These are phyloP conservation scores for Dynastes maya DNA, from an alignment of 2,888 invertebrate genomes.

Conservation along the genomic window DNA sequence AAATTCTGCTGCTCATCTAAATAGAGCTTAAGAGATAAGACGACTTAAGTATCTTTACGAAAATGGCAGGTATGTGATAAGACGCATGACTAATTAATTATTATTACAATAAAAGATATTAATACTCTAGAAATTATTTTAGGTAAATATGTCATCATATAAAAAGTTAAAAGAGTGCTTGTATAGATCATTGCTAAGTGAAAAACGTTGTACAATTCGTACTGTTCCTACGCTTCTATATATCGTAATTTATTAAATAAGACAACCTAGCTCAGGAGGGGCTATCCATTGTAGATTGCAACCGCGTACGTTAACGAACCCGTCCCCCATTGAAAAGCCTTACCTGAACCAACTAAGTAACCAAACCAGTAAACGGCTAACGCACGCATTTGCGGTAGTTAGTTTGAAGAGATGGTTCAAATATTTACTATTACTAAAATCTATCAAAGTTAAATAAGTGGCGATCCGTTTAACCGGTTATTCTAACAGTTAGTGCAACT, in stretches of 20 bases:
- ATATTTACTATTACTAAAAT: conserved; percentile 41
- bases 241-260: conserved; percentile 36
- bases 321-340: conserved; percentile 21
- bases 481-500: conserved; percentile 19
- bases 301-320: neutral
- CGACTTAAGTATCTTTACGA: too few relatives aligned
- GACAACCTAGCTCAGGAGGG: conserved; percentile 60
- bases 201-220: too few relatives aligned
- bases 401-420: conserved; percentile 46
- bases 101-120: too few relatives aligned
- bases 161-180: too few relatives aligned
- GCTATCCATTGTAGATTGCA: conserved; percentile 49
- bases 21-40: too few relatives aligned
- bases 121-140: too few relatives aligned
- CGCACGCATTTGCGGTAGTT: conserved; percentile 24
- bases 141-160: too few relatives aligned
- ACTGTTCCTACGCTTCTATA: neutral
- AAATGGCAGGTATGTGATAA: too few relatives aligned
- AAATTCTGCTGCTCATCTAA: too few relatives aligned
- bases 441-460: conserved; percentile 20
- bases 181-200: too few relatives aligned
- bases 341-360: conserved; percentile 30
- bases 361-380: conserved; percentile 15
- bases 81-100: too few relatives aligned
- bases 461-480: neutral